These are phyloP conservation scores for Gavialis gangeticus DNA, from an alignment of 2,113 vertebrate genomes.

Conservation along the genomic window DNA sequence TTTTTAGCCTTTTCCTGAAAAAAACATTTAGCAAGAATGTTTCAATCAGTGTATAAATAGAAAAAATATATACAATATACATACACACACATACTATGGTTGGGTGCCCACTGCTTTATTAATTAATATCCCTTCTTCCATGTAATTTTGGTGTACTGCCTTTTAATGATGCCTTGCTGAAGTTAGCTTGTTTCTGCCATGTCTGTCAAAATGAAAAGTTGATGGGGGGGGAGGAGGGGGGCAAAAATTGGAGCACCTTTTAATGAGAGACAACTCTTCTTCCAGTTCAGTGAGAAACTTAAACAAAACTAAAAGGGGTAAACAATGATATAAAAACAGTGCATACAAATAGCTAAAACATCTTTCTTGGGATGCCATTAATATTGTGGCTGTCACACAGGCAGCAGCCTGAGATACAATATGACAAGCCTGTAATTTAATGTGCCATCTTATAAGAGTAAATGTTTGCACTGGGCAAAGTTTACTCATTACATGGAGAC, in stretches of 20 bases:
- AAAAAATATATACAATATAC: not conserved
- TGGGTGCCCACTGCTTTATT: slow-evolving; percentile 27
- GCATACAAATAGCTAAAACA: slow-evolving; percentile 22
- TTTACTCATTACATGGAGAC: slow-evolving; percentile 9
- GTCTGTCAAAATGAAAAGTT: slow-evolving; percentile 50
- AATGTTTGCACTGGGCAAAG: slow-evolving; percentile 51
- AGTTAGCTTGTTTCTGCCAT: not conserved
- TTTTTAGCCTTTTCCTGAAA: slow-evolving; percentile 26
- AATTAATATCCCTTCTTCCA: slow-evolving; percentile 41
- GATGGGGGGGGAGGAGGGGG: not conserved
- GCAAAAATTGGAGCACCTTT: not conserved
- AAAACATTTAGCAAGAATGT: not conserved
- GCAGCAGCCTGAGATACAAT: slow-evolving; percentile 26
- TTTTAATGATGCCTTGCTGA: slow-evolving; percentile 26
- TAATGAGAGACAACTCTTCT: not conserved
- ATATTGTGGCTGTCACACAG: slow-evolving; percentile 19
- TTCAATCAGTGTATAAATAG: slow-evolving; percentile 11
- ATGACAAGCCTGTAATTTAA: slow-evolving; percentile 57
- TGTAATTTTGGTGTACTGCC: not conserved
- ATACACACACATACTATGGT: not conserved
- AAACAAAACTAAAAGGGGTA: slow-evolving; percentile 13
- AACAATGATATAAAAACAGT: slow-evolving; percentile 9
- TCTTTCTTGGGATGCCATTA: slow-evolving; percentile 1
- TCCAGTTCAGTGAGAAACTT: slow-evolving; percentile 36
- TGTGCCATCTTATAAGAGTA: slow-evolving; percentile 32